Conservation (phyloP, 2,888 invertebrate genomes). For the Melinopterus prodromus region DNA sequence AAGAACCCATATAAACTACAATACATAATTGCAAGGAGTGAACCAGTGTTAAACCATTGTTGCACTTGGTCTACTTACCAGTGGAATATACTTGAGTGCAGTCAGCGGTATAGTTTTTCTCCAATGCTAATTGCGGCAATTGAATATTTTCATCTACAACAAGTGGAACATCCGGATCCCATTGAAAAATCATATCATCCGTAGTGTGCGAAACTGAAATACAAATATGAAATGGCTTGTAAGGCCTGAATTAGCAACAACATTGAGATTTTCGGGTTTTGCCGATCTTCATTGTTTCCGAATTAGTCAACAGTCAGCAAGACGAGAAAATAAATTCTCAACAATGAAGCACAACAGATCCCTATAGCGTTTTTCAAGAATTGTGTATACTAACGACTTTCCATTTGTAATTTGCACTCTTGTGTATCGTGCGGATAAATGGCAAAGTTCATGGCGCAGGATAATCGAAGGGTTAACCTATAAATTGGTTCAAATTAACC, state of each 20-base stretch:
- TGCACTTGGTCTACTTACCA: constrained; percentile 61
- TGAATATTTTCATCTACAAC: constrained; percentile 91
- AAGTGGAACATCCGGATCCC: constrained; percentile 90
- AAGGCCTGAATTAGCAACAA: constrained; percentile 6
- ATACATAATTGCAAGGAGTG: not conserved
- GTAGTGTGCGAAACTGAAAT: constrained; percentile 90
- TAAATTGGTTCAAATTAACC: constrained; percentile 42
- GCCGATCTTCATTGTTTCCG: too few relatives aligned
- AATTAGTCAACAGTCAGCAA: too few relatives aligned
- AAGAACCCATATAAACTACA: not conserved
- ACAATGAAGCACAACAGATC: not conserved
- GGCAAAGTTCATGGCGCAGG: constrained; percentile 94
- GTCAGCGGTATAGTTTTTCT: constrained; percentile 88
- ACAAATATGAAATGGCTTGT: constrained; percentile 21
- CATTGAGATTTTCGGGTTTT: not conserved
- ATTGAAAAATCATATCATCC: constrained; percentile 92
- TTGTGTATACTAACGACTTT: constrained; percentile 79
- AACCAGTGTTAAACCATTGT: not conserved
- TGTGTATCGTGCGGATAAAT: constrained; percentile 95
- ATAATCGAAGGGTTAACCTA: constrained; percentile 82
- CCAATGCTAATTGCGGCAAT: constrained; percentile 84
- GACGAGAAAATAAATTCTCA: not conserved
- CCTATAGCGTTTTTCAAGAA: not conserved
- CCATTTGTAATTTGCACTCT: constrained; percentile 93
- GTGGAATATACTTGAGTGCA: constrained; percentile 94